These are phyloP conservation scores for Holotrichia oblita DNA, from an alignment of 1,140 invertebrate species.

Conservation along the genomic window DNA sequence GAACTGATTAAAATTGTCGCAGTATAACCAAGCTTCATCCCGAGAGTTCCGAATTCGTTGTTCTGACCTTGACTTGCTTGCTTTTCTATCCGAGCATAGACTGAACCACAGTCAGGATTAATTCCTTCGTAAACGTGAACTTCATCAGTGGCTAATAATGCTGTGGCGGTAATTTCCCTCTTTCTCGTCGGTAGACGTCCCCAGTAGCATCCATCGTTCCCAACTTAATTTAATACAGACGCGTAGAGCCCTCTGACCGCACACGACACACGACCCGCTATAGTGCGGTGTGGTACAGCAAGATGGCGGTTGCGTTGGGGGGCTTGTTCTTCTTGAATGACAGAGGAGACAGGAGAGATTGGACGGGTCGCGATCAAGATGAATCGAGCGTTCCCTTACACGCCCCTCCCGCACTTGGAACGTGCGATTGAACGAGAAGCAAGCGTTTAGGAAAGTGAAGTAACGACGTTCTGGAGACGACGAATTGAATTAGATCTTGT, in stretches of 20 bases:
- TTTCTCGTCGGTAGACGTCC: background rate
- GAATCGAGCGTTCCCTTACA: background rate
- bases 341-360: background rate
- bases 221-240: constrained; percentile 13
- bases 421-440: background rate
- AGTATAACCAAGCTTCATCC: background rate
- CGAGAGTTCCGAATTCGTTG: background rate
- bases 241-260: background rate
- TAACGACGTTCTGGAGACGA: background rate
- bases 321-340: constrained; percentile 11
- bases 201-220: background rate
- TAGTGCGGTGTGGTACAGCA: background rate
- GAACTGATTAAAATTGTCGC: too few relatives aligned
- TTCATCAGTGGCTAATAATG: constrained; percentile 12
- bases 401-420: background rate
- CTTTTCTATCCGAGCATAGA: background rate
- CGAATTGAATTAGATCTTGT: background rate
- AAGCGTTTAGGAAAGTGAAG: background rate
- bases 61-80: background rate
- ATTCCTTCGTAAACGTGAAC: constrained; percentile 11
- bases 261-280: background rate
- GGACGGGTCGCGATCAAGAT: background rate
- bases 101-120: background rate
- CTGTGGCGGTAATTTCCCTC: background rate
- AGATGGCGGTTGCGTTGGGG: background rate